Evolutionary conservation across 2,113 vertebrate species (phyloP).

Genomic region (Bostrychus sinensis): DNA sequence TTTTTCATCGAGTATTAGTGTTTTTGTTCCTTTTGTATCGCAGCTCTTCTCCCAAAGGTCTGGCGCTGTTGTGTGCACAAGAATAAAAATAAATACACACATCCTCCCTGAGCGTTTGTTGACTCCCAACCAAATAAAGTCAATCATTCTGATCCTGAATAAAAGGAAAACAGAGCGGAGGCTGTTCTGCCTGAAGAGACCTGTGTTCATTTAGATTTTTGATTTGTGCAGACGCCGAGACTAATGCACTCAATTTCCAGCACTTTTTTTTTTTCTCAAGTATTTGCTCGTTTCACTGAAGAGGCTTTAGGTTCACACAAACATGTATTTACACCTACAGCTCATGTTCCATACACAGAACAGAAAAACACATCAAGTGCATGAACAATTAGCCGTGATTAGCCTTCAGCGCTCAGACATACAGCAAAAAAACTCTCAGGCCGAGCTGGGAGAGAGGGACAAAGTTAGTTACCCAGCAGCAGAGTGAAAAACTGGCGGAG

Average conservation of each 20-base stretch:
- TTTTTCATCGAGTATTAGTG: too few species aligned
- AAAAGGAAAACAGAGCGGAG: slow-evolving; percentile 21
- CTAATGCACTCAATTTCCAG: slow-evolving; percentile 1
- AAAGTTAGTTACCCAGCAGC: too few species aligned
- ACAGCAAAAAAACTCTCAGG: too few species aligned
- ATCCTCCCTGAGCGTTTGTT: slow-evolving; percentile 51
- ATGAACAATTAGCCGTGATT: background rate
- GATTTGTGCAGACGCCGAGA: background rate
- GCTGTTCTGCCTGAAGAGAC: slow-evolving; percentile 10
- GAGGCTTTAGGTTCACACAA: background rate
- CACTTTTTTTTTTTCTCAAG: background rate
- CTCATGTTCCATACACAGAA: background rate
- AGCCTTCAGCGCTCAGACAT: too few species aligned
- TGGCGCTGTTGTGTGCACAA: slow-evolving; percentile 46
- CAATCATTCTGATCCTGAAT: slow-evolving; percentile 31
- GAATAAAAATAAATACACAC: slow-evolving; percentile 42
- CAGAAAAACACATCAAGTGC: background rate
- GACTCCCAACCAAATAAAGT: slow-evolving; percentile 28
- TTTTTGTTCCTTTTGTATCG: slow-evolving; percentile 21
- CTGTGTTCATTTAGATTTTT: slow-evolving; percentile 28
- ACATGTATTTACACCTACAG: slow-evolving; percentile 9
- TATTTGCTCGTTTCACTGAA: background rate
- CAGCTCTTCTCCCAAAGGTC: background rate
- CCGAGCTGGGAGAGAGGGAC: too few species aligned
- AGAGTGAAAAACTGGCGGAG: too few species aligned